Evolutionary conservation across 2,888 invertebrate species (phyloP).

Genomic region (Nycteola revayana): DNA sequence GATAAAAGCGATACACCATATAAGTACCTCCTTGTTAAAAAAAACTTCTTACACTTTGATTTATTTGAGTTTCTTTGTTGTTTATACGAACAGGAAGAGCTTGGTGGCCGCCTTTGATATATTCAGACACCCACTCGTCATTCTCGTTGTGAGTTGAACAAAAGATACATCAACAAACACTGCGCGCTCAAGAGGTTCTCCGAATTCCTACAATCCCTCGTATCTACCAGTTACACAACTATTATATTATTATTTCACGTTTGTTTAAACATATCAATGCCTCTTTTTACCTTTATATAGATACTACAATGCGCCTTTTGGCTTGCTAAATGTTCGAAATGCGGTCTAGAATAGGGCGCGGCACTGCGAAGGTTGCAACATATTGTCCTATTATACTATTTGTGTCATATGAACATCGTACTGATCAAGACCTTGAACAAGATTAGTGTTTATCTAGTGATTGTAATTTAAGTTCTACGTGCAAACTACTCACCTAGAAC

Average conservation of each 20-base stretch:
- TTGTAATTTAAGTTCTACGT: too few relatives aligned
- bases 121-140: conserved; percentile 36
- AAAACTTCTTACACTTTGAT: conserved; percentile 16
- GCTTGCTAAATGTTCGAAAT: conserved; percentile 8
- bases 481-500: too few relatives aligned
- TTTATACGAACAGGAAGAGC: conserved; percentile 34
- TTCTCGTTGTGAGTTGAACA: conserved; percentile 36
- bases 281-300: too few relatives aligned
- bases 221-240: conserved; percentile 21
- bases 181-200: conserved; percentile 42
- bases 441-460: conserved; percentile 14
- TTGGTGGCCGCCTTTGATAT: conserved; percentile 40
- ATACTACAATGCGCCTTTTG: too few relatives aligned
- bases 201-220: conserved; percentile 38
- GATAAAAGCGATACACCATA: too few relatives aligned
- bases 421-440: conserved; percentile 27
- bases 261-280: too few relatives aligned
- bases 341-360: conserved; percentile 21
- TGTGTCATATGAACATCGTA: conserved; percentile 28
- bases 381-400: conserved; percentile 27
- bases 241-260: background rate
- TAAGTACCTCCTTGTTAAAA: too few relatives aligned
- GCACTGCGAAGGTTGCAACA: conserved; percentile 19
- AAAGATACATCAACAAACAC: conserved; percentile 46
- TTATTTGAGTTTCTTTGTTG: conserved; percentile 25